Conservation (phyloP, 2,113 vertebrate genomes). For the Phyllostomus discolor region DNA sequence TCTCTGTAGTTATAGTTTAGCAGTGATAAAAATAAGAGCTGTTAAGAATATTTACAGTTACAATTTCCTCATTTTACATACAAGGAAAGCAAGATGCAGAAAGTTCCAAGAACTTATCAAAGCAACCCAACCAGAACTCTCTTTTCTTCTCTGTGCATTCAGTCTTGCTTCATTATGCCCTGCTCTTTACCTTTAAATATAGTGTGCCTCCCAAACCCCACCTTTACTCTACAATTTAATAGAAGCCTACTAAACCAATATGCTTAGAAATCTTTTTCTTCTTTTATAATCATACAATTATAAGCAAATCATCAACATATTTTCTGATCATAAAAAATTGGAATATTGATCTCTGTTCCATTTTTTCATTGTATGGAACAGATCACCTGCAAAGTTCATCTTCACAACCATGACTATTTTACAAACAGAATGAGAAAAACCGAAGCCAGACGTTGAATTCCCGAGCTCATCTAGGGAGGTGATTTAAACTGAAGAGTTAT, state of each 20-base stretch:
- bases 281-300: neutral
- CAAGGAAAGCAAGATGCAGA: neutral
- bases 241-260: neutral
- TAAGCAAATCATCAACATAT: neutral
- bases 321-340: neutral
- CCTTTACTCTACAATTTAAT: neutral
- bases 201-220: neutral
- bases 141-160: neutral
- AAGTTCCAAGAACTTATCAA: neutral
- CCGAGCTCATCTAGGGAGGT: neutral
- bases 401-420: neutral
- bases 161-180: neutral
- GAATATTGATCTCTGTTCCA: neutral
- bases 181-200: neutral
- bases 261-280: neutral
- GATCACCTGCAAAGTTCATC: neutral
- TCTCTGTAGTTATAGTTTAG: neutral
- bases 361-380: neutral
- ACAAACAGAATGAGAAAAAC: neutral
- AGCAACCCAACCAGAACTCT: neutral
- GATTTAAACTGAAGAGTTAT: neutral
- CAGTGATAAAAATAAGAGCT: neutral
- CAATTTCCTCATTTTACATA: neutral
- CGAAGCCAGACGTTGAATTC: neutral
- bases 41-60: neutral